Evolutionary conservation across 2,113 vertebrate species (phyloP), one percentile per base, ranked within the genome.

Genomic region (Brienomyrus longianalis): DNA sequence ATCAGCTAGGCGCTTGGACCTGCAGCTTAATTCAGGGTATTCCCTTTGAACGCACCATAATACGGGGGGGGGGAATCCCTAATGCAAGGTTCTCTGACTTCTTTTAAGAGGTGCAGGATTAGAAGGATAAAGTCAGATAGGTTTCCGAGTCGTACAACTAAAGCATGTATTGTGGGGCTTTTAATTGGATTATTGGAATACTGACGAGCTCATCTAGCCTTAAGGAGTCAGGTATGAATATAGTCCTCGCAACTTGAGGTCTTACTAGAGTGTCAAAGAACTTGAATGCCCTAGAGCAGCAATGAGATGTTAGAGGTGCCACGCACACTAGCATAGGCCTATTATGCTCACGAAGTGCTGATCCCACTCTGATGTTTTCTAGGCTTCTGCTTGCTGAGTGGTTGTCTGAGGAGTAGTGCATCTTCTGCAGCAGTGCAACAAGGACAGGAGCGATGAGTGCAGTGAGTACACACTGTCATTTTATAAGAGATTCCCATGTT

Each of bases 111-210:
- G 85, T 54, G 51, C n/a, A 54, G 85, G 85, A 87, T 87, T 87
- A 87, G 85, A 54, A 87, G 85, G 85, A 87, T 87, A 27, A 87
- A 87, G 85, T 51, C 85, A 56, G 85, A 87, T 87, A 87, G 48
- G 85, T 87, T 87, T 87, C 85, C 39, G 48, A 87, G 48, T 54
- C 31, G 13, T 87, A 87, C 56, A 87, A 51, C 48, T 87, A 56
- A 87, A 87, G 19, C 85, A 56, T 50, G 43, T 54, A 87, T 87
- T 87, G 51, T 87, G 51, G 7, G 85, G 85, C 50, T 87, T 87
- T 87, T 87, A 87, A 87, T 54, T 87, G 85, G 85, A 87, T 87
- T 87, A 87, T 35, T 87, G 51, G 50, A 87, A 87, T 50, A 87
- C 50, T 87, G n/a, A 87, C 27, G 27, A 87, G 85, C 27, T 86